Base-by-base conservation (phyloP, 1,140 invertebrate genomes). In the Drosophila persimilis region DNA sequence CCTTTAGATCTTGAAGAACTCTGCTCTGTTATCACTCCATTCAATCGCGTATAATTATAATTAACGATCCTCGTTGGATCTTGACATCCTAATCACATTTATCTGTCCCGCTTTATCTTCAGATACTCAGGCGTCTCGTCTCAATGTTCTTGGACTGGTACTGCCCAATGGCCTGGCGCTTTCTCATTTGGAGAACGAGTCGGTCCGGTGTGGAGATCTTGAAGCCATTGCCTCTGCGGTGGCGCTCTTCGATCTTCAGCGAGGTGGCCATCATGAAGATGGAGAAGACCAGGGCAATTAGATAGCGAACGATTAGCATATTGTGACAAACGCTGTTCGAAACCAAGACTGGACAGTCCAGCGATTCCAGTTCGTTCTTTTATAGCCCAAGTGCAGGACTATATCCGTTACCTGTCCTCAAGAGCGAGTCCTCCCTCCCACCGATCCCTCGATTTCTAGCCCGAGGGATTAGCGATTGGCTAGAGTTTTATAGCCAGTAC, bases 151-250 rank as follows among this genome's bases (percentile, higher is more conserved):
- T 57, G 13, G 35, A 20, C n/a, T 50, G 17, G 22, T 57, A 70
- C 15, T 60, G 63, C 6, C 26, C 55, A 6, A 39, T 39, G 35
- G 35, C 13, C 2, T 31, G 47, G 6, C 52, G 50, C 3, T 53
- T 47, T 4, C 75, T 35, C 81, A 86, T 86, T 43, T 74, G 78
- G 39, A 85, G 45, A 6, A 81, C 81, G 44, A 85, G 29, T 3
- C 81, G 83, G 78, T 86, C 74, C n/a, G 81, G 81, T 6, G 81
- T 86, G 41, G 81, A 86, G 61, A 86, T 86, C 66, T 86, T 86
- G 35, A 69, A 73, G 45, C 76, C 74, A 6, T 31, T 26, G 11
- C 55, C 44, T 1, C 70, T 62, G 7, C 62, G 58, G 8, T 55
- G 52, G 17, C 81, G 81, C 48, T 78, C 50, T 47, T 81, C 77